These are phyloP conservation scores for Tillus elongatus DNA, from an alignment of 2,888 invertebrate genomes.

Conservation along the genomic window DNA sequence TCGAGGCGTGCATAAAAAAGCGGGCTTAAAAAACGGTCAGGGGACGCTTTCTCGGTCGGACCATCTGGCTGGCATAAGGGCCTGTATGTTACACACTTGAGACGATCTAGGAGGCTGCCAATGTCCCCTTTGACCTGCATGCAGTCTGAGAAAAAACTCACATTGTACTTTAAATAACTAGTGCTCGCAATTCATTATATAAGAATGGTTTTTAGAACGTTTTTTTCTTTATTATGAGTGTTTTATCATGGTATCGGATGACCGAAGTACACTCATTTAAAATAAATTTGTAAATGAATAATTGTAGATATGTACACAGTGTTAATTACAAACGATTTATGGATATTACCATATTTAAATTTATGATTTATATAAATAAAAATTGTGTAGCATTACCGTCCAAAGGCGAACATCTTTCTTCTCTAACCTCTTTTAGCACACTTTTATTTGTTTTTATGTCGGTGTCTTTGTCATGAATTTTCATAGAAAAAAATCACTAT, in stretches of 20 bases:
- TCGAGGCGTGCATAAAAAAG: constrained; percentile 39
- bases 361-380: too few species aligned
- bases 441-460: too few species aligned
- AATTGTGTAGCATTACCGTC: too few species aligned
- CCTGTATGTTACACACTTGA: constrained; percentile 30
- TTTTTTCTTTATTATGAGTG: constrained; percentile 17
- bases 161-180: too few species aligned
- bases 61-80: constrained; percentile 38
- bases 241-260: constrained; percentile 29
- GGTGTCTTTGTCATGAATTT: too few species aligned
- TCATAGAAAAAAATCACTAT: too few species aligned
- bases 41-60: constrained; percentile 31
- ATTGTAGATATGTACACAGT: too few species aligned
- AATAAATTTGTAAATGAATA: too few species aligned
- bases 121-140: constrained; percentile 36
- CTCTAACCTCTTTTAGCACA: too few species aligned
- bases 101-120: constrained; percentile 33
- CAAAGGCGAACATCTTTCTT: too few species aligned
- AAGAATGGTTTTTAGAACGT: constrained; percentile 5
- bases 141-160: constrained; percentile 31
- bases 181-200: constrained; percentile 21
- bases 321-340: too few species aligned
- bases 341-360: too few species aligned
- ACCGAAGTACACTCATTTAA: constrained; percentile 16
- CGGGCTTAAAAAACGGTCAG: constrained; percentile 43